Evolutionary conservation across 2,113 vertebrate species (phyloP), one percentile per base, ranked within the genome.

Genomic region (Mionectes macconnelli): DNA sequence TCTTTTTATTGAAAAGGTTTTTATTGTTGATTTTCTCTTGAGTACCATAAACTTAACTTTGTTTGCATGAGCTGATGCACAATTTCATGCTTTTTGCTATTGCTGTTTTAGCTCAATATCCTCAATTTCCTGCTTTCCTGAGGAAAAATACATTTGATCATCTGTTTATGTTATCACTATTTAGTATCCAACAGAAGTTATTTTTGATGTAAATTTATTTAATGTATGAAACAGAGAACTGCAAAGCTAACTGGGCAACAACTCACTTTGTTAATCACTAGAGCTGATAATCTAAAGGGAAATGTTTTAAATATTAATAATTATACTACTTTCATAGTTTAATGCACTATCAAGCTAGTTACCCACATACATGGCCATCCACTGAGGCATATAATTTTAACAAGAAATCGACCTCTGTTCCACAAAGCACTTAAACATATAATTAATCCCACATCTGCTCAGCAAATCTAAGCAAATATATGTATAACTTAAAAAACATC

Each of bases 21-120:
- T 85, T 90, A 56, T 50, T 85, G 89, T 44, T 90, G 63, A 81
- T 93, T 94, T 93, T 77, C 62, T 87, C 75, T 78, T 70, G 73
- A 89, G 42, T 78, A 40, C 39, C 55, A 74, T 63, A 91, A 90
- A 89, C 33, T 73, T 89, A 78, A 69, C 23, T 84, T 88, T 74
- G 35, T 81, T 76, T 87, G 17, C 14, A 4, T 39, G 64, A 96
- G 30, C 27, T 83, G 37, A 83, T 80, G 59, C 56, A 60, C 56
- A 69, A n/a, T 84, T 75, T 78, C 27, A 56, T 74, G 53, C 10
- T 60, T 80, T 27, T 73, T 75, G 10, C 53, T 75, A 7, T 62
- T 85, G 25, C 44, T 72, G 10, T 11, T 75, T 23, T 74, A 79
- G 35, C 33, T 90, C 70, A 90, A 9, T 56, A 87, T 49, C 0